phyloP scores from a whole-genome alignment of 2,888 invertebrate species.

The Torymus aiolomorphi region DNA sequence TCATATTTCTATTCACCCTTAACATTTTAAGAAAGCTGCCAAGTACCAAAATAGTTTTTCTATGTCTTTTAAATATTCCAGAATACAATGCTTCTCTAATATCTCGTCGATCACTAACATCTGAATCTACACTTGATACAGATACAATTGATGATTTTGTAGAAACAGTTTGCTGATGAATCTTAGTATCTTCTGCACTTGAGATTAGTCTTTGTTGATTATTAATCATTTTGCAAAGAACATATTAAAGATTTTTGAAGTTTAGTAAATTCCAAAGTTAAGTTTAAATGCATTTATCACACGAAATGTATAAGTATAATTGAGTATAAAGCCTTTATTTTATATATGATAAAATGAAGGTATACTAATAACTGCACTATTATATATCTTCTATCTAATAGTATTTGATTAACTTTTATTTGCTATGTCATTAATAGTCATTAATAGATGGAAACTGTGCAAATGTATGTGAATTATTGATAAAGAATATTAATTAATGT shows the following conservation, averaged over 20 bases:
- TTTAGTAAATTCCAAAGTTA: background rate
- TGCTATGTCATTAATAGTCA: slow-evolving; percentile 4
- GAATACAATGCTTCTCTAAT: slow-evolving; percentile 73
- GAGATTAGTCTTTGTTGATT: slow-evolving; percentile 72
- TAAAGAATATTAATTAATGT: slow-evolving; percentile 8
- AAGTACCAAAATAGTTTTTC: slow-evolving; percentile 74
- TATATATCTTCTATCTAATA: background rate
- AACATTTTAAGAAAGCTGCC: slow-evolving; percentile 75
- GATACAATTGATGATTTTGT: slow-evolving; percentile 73
- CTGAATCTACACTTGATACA: slow-evolving; percentile 73
- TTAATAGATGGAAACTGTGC: background rate
- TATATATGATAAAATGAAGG: slow-evolving; percentile 3
- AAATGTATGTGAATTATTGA: slow-evolving; percentile 27
- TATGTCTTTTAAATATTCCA: slow-evolving; percentile 73
- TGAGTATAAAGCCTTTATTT: background rate
- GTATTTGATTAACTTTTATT: background rate
- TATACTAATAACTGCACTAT: slow-evolving; percentile 33
- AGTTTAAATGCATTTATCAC: background rate
- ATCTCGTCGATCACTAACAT: slow-evolving; percentile 73
- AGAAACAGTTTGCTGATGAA: slow-evolving; percentile 69
- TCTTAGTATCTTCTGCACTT: slow-evolving; percentile 68
- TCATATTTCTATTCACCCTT: slow-evolving; percentile 75
- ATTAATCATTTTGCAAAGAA: slow-evolving; percentile 69
- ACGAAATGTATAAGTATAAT: background rate
- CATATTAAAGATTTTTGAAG: background rate